phyloP scores from a whole-genome alignment of 2,888 invertebrate species.

The Nymphalis urticae region DNA sequence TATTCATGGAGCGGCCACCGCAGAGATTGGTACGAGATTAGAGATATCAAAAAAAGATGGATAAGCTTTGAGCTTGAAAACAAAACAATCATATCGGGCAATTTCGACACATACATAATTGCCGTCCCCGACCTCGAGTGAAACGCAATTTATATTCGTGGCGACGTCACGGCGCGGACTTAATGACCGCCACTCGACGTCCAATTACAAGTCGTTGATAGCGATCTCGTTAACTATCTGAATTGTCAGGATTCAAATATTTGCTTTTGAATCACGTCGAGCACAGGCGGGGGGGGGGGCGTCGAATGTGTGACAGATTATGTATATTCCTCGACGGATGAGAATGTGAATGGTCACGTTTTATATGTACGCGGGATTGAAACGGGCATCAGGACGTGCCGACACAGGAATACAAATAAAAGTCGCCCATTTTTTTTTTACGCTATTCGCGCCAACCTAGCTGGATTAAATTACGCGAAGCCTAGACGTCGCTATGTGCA shows the following conservation, averaged over 20 bases:
- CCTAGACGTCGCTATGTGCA: conserved; percentile 52
- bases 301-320: conserved; percentile 56
- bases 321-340: conserved; percentile 59
- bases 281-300: conserved; percentile 35
- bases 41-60: conserved; percentile 60
- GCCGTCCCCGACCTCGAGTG: conserved; percentile 49
- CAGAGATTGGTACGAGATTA: conserved; percentile 61
- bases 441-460: conserved; percentile 49
- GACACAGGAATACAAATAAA: conserved; percentile 61
- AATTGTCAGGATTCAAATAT: conserved; percentile 50
- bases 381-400: conserved; percentile 62
- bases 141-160: conserved; percentile 58
- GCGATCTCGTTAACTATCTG: conserved; percentile 45
- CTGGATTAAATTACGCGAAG: conserved; percentile 57
- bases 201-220: conserved; percentile 53
- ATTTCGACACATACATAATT: conserved; percentile 35
- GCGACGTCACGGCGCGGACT: conserved; percentile 43
- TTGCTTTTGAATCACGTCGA: conserved; percentile 51
- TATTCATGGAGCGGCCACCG: conserved; percentile 71
- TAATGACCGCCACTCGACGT: conserved; percentile 54
- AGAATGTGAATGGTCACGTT: conserved; percentile 71
- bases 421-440: conserved; percentile 50
- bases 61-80: conserved; percentile 50
- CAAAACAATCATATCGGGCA: conserved; percentile 57
- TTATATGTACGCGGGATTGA: conserved; percentile 64